Base-by-base conservation (phyloP, 2,888 invertebrate species). In the Pachymerium ferrugineum region DNA sequence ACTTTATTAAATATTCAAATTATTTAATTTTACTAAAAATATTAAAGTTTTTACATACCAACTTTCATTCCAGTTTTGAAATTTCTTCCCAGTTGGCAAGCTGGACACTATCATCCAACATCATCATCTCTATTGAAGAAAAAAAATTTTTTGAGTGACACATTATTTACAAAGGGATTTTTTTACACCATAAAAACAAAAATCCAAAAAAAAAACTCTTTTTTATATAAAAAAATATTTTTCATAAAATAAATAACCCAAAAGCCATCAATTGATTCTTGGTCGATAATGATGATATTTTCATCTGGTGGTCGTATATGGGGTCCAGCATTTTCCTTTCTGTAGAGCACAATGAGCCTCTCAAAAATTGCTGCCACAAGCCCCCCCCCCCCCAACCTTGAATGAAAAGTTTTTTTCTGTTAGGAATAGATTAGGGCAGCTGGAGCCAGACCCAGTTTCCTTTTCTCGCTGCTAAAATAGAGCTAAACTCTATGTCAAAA, bases 281-380 rank as follows among this genome's bases (percentile, higher is more conserved):
- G 47, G 19, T 3, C 19, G 3, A 16, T 47, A 47, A 47, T 47
- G 47, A 47, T 47, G 47, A 47, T 47, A 22, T 47, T 42, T 42
- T 22, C 19, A 47, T 47, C 47, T 22, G 47, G 47, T 47, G 47
- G 47, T 16, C 47, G 22, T 8, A 4, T 16, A 47, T 19, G 4
- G n/a, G 47, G 47, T 47, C 16, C 3, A 47, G 47, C 47, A 47
- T 47, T 47, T 47, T 47, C 47, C 47, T 47, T 47, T 47, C 47
- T 47, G 19, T 47, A n/a, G 19, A 16, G 47, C 19, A 47, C 47
- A 47, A 47, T 47, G 47, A 47, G 47, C 47, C 47, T n/a, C 47
- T 47, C 47, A 22, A 47, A 47, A 47, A 47, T 47, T 47, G 47
- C 47, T 16, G 47, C 47, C 47, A 47, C 47, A 47, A 47, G 47